Evolutionary conservation across 2,113 vertebrate species (phyloP), one percentile per base, ranked within the genome.

Genomic region (Pterocles burchelli): DNA sequence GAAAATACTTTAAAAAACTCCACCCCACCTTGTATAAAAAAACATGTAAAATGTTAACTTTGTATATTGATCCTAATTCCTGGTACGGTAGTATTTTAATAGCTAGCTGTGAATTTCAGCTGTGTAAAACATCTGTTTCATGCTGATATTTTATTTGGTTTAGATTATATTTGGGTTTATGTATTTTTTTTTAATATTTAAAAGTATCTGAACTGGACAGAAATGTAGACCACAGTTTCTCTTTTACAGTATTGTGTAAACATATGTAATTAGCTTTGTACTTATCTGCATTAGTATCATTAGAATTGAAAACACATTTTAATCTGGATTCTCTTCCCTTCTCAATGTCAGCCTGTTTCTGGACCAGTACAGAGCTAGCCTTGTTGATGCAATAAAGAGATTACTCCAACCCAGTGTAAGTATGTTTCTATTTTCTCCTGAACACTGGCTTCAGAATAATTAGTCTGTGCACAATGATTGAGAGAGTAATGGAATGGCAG

Each of bases 361-460:
- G 97, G 99, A 99, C 99, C 99, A 85, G 98, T 99, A 99, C 98
- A 98, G 99, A 99, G 98, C 98, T 98, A 98, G 98, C 98, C 98
- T 99, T 97, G 99, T 99, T 98, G 99, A 99, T 98, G 99, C 99
- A 97, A 98, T 99, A 98, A 99, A 99, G 98, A 99, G 99, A 99
- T 99, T 99, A 99, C 99, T 99, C 96, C 98, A 97, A 88, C 99
- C 99, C 97, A 98, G 98, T 92, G 99, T 99, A 98, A 99, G 99
- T 99, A 98, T 98, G 98, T 98, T 98, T 98, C 98, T 98, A 92
- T 98, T 98, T 98, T 98, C 98, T 98, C 96, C 95, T 96, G 97
- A 98, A 97, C 97, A 96, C 97, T 98, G 97, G 95, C 98, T 98
- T 98, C 96, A 97, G 97, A 98, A 98, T 99, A 99, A 99, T 99